phyloP scores from a whole-genome alignment of 2,888 invertebrate species.

The Marronus borbonicus region DNA sequence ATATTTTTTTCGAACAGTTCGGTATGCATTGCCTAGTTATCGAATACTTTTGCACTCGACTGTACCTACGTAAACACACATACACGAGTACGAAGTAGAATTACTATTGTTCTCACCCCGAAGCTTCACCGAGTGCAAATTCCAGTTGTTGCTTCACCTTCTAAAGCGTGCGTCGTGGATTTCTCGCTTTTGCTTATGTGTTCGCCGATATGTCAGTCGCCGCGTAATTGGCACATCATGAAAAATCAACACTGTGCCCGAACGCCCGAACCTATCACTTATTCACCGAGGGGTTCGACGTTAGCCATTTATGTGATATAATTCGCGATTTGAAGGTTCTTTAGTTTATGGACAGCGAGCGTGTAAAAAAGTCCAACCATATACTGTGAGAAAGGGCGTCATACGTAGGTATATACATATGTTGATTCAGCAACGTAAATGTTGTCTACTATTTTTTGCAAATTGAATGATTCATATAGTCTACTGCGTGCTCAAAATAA shows the following conservation, averaged over 20 bases:
- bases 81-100: conserved; percentile 41
- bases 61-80: conserved; percentile 1
- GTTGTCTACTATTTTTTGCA: too few species aligned
- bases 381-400: not conserved
- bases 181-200: conserved; percentile 17
- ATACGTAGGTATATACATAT: not conserved
- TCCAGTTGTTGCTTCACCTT: conserved; percentile 43
- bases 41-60: not conserved
- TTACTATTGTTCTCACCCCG: conserved; percentile 53
- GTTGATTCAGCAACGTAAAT: not conserved
- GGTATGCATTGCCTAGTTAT: too few species aligned
- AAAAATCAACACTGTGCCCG: conserved; percentile 26
- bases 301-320: not conserved
- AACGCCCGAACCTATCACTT: conserved; percentile 18
- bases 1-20: too few species aligned
- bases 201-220: conserved; percentile 34
- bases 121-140: conserved; percentile 40
- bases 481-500: too few species aligned
- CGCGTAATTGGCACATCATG: conserved; percentile 41
- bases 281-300: not conserved
- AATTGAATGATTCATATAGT: too few species aligned
- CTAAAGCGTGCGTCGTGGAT: conserved; percentile 16
- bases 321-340: conserved; percentile 7
- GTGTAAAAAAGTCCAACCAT: too few species aligned
- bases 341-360: not conserved